A percentile compares a stretch with the other conserved stretches of the same genome.
phyloP scores from a whole-genome alignment of 2,113 vertebrate species.

The Zosterops japonicus region DNA sequence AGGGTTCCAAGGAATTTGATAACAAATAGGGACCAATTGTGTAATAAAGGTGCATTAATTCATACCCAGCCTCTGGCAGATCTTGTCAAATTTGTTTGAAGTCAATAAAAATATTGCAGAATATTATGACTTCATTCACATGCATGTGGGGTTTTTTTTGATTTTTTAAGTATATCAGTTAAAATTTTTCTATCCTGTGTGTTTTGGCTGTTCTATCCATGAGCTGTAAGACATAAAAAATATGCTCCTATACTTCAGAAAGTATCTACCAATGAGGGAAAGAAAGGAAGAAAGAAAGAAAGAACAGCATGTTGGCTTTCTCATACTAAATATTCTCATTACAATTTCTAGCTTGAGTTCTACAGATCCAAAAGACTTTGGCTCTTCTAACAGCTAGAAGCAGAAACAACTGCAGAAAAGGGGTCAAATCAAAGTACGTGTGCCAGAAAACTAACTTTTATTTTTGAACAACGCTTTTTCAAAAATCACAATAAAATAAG shows the following conservation, averaged over 20 bases:
- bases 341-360: not conserved
- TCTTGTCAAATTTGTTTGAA: not conserved
- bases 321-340: not conserved
- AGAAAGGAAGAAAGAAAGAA: not conserved
- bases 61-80: accelerated
- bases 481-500: not conserved
- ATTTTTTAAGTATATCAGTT: not conserved
- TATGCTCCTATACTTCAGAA: not conserved
- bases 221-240: not conserved
- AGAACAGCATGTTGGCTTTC: not conserved
- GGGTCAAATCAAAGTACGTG: not conserved
- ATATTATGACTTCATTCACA: not conserved
- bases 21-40: not conserved
- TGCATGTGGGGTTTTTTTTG: not conserved
- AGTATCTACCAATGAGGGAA: not conserved
- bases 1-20: not conserved
- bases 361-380: not conserved
- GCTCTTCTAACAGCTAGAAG: not conserved
- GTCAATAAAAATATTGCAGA: not conserved
- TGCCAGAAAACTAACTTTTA: not conserved
- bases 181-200: not conserved
- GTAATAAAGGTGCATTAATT: not conserved
- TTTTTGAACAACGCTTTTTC: not conserved
- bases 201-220: not conserved
- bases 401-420: not conserved